Base-by-base conservation (phyloP, 1,140 invertebrate species). In the Apis mellifera region DNA sequence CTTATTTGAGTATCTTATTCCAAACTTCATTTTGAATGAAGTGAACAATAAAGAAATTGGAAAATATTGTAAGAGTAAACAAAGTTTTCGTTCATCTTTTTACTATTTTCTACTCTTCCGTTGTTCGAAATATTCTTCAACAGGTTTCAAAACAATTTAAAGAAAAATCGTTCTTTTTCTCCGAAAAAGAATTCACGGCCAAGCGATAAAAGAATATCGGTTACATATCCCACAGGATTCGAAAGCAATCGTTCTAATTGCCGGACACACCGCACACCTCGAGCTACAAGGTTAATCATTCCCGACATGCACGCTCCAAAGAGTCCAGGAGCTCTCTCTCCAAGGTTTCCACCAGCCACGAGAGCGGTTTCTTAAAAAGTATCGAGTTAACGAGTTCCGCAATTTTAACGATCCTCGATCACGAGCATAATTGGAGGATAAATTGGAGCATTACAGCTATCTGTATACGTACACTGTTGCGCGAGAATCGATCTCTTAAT, bases 261-360 rank as follows among this genome's bases (percentile, higher is more conserved):
- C 89, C 65, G 74, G 65, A 32, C 77, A 32, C 77, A 42, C 73
- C 59, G 70, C 60, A 72, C 84, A 64, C 64, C 55, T 89, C 83
- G 85, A 85, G 89, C 84, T 7, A 84, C 89, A 68, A 83, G 84
- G 86, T 90, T 91, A 91, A 91, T 91, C 90, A 91, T 90, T 91
- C 75, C 70, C 81, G 87, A 90, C 82, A 82, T 85, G 86, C 82
- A 85, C 69, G 32, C 5, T 42, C 32, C 32, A 42, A 3, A 32
- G 32, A 42, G 32, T 42, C 32, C 54, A 0, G 75, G 32, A 42
- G 32, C 32, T 42, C n/a, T n/a, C n/a, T n/a, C n/a, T n/a, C 32
- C 32, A 7, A 42, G 32, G 32, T 7, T 42, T 42, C n/a, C n/a
- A n/a, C n/a, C 32, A 42, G 32, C 32, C 32, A 42, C 8, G 50